Percentiles rank a stretch among this genome's conserved stretches.
phyloP scores from a whole-genome alignment of 2,113 vertebrate species.

The Microcebus murinus region DNA sequence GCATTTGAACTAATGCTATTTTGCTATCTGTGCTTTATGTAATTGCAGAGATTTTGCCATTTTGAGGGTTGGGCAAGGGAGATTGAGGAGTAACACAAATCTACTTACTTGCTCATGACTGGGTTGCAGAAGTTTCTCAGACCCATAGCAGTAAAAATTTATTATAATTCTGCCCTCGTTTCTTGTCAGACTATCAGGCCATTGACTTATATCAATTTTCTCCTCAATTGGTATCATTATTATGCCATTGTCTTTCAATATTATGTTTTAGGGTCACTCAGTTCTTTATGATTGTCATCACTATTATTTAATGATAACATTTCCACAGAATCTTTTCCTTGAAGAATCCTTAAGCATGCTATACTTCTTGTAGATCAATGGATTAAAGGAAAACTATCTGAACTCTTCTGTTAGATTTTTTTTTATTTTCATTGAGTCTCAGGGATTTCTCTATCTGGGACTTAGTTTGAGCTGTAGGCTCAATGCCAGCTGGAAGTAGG shows the following conservation, averaged over 20 bases:
- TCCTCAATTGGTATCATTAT: constrained; percentile 36
- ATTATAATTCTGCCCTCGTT: background rate
- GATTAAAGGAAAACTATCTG: constrained; percentile 55
- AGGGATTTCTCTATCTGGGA: constrained; percentile 39
- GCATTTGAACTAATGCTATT: background rate
- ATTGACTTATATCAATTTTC: constrained; percentile 44
- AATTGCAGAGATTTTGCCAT: background rate
- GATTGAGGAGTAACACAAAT: background rate
- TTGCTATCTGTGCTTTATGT: background rate
- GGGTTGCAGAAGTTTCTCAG: background rate
- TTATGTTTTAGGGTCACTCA: constrained; percentile 34
- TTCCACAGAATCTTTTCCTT: constrained; percentile 45
- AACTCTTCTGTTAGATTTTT: constrained; percentile 28
- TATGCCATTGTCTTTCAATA: constrained; percentile 54
- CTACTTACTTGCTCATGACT: background rate
- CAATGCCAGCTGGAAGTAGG: constrained; percentile 62
- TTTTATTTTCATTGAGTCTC: background rate
- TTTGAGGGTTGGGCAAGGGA: background rate
- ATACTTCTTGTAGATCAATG: background rate
- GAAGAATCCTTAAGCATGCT: background rate
- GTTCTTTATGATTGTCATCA: constrained; percentile 39
- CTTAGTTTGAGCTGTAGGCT: constrained; percentile 34
- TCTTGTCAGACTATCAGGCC: background rate
- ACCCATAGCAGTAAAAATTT: background rate
- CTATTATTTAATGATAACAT: constrained; percentile 61